Percentiles rank a stretch among this genome's conserved stretches.
phyloP scores from a whole-genome alignment of 2,888 invertebrate species.

The Choristoneura rosaceana region DNA sequence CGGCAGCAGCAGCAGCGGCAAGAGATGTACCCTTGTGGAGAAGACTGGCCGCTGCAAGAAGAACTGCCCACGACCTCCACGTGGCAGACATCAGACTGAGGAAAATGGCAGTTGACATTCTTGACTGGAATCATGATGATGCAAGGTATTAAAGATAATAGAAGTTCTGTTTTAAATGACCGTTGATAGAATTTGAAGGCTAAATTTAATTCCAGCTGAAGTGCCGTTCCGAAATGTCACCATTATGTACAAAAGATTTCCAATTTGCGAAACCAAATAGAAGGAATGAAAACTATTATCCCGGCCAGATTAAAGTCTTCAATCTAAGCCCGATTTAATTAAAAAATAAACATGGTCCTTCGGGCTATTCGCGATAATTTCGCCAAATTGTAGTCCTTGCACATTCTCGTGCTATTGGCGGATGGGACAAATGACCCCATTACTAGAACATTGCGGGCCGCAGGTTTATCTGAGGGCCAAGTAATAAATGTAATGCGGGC shows the following conservation, averaged over 20 bases:
- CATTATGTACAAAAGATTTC: conserved; percentile 43
- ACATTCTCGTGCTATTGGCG: conserved; percentile 59
- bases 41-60: conserved; percentile 91
- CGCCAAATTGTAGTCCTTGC: conserved; percentile 55
- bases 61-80: conserved; percentile 93
- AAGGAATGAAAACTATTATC: conserved; percentile 40
- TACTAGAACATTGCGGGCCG: conserved; percentile 62
- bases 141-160: conserved; percentile 80
- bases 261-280: conserved; percentile 39
- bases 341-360: conserved; percentile 54
- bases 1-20: conserved; percentile 95
- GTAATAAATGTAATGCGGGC: conserved; percentile 48
- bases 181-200: not conserved
- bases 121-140: conserved; percentile 98
- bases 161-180: not conserved
- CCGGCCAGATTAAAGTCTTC: conserved; percentile 36
- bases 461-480: conserved; percentile 54
- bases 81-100: conserved; percentile 95
- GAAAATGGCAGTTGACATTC: conserved; percentile 96
- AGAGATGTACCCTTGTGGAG: conserved; percentile 95
- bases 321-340: conserved; percentile 47
- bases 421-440: conserved; percentile 67
- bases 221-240: conserved; percentile 24
- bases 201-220: conserved; percentile 26
- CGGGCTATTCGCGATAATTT: conserved; percentile 57